Base-by-base conservation (phyloP, 2,888 invertebrate species). In the Cordilura impudica region DNA sequence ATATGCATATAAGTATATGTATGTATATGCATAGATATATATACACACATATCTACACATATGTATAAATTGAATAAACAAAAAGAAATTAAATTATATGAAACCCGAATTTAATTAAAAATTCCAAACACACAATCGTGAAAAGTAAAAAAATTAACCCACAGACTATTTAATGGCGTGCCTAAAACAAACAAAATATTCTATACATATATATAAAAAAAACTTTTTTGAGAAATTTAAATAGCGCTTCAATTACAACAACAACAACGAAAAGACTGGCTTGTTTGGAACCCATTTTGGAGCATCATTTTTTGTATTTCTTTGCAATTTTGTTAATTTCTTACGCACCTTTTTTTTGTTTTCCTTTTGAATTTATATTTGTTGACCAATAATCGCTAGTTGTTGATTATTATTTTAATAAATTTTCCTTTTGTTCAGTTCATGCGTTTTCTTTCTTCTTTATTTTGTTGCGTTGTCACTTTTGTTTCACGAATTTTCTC, bases 271-370 rank as follows among this genome's bases (percentile, higher is more conserved):
- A 23, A 72, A 66, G 60, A 16, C 45, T 53, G 43, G 31, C 58
- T 67, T 60, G 69, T 70, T 63, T 60, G 54, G 69, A 66, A 66
- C 78, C 53, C 54, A 71, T 74, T 79, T 70, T 61, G 51, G 49
- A 79, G 47, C 65, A 70, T 78, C 73, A 60, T 63, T 74, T 78
- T 47, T 5, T 23, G 12, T 43, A 12, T 23, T 16, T 16, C 19
- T 66, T 23, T 10, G 21, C 16, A 8, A 45, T 66, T 58, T 70
- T 61, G 47, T 23, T 29, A 14, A 47, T 63, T 71, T 74, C 12
- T 51, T 79, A 79, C 79, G 79, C 79, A 79, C 79, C 79, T 79
- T 79, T 73, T 78, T 78, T 78, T 78, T 61, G 60, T 74, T 70
- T 78, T 74, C 78, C 65, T 70, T 65, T 70, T 35, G 6, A 66